Base-by-base conservation (phyloP, 2,888 invertebrate species). In the Sthenelais limicola region DNA sequence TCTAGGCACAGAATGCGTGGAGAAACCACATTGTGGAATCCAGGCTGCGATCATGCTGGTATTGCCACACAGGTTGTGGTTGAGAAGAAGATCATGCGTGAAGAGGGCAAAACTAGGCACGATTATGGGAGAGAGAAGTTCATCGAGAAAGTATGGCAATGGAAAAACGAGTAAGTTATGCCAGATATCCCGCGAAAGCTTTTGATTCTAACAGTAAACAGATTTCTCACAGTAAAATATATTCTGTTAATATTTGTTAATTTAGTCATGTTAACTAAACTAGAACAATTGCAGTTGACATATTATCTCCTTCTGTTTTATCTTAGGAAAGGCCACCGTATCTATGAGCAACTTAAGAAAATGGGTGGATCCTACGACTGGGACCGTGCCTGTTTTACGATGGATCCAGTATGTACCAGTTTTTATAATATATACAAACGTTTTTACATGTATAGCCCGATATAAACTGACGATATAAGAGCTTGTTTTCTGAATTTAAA, bases 51-150 rank as follows among this genome's bases (percentile, higher is more conserved):
- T 90, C 99, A 99, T 89, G 99, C 99, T 0, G 99, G 99, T 71
- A 99, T 99, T 80, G 99, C 99, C 1, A 99, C 99, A 0, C 99
- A 99, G 88, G 97, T 98, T 21, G 96, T 99, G 0, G 99, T 99
- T 0, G 99, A 99, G 88, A 98, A 98, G 87, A 94, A 95, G 82
- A 84, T 99, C 3, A 94, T 94, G 94, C 91, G 94, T 43, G 97
- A 97, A 82, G 92, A 93, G 83, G 91, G 93, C 80, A 91, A 93
- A 83, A 94, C 94, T 0, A 91, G 98, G 15, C 96, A 98, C 85
- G 96, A 98, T 83, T 88, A 99, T n/a, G 99, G 99, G 0, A 90
- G 98, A 71, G 95, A 97, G 71, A 92, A 93, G 81, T 99, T 99
- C 86, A 92, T 96, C 71, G 92, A 96, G 52, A 92, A 94, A 86